Percentiles rank a stretch among this genome's conserved stretches.
Conservation (phyloP, 2,888 invertebrate species). For the Eubasilissa splendida region DNA sequence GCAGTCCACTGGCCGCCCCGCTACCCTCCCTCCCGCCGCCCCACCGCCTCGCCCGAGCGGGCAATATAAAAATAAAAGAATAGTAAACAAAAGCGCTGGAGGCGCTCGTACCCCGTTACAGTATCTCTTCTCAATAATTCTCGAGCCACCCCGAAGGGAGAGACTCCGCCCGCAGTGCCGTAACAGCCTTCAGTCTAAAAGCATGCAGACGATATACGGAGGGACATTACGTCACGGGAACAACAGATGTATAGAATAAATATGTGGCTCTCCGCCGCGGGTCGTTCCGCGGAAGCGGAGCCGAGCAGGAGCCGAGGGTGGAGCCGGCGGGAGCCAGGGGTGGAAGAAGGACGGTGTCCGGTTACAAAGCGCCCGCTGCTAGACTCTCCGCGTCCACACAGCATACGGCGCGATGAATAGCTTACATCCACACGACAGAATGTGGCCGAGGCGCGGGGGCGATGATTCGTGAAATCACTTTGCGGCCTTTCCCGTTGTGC, state of each 20-base stretch:
- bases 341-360: not conserved
- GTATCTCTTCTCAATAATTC: slow-evolving; percentile 58
- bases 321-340: slow-evolving; percentile 15
- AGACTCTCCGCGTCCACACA: slow-evolving; percentile 21
- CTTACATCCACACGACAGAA: slow-evolving; percentile 58
- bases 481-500: slow-evolving; percentile 58
- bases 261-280: slow-evolving; percentile 68
- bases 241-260: slow-evolving; percentile 76
- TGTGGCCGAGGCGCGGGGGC: slow-evolving; percentile 60
- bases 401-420: slow-evolving; percentile 47
- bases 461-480: slow-evolving; percentile 59
- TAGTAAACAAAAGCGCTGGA: slow-evolving; percentile 31
- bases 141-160: slow-evolving; percentile 34
- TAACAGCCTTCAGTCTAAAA: slow-evolving; percentile 76
- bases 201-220: slow-evolving; percentile 77
- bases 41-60: no score
- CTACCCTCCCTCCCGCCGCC: slow-evolving; percentile 1
- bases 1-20: slow-evolving; percentile 43
- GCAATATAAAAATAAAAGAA: slow-evolving; percentile 53
- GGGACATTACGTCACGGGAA: slow-evolving; percentile 77
- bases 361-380: slow-evolving; percentile 44
- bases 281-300: slow-evolving; percentile 17
- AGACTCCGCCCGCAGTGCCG: slow-evolving; percentile 55
- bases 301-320: not conserved
- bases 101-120: slow-evolving; percentile 53